Conservation (phyloP, 2,888 invertebrate species). For the Archaeoteleia sp. region DNA sequence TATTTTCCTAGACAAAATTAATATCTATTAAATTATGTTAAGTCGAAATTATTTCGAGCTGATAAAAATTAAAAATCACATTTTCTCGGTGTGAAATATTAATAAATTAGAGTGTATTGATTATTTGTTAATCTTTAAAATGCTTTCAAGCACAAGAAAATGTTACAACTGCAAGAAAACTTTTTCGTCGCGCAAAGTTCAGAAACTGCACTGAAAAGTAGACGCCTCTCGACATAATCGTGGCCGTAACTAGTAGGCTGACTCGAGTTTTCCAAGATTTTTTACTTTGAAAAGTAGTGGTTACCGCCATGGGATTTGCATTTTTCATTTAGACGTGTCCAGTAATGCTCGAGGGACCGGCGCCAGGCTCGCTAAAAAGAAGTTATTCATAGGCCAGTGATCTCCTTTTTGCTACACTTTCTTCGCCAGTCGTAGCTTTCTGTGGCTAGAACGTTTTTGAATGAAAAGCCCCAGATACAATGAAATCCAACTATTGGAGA, state of each 20-base stretch:
- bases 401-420: conserved; percentile 28
- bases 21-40: too few species aligned
- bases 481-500: conserved; percentile 8
- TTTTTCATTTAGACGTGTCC: conserved; percentile 51
- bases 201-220: conserved; percentile 38
- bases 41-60: too few species aligned
- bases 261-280: conserved; percentile 37
- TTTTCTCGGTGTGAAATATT: too few species aligned
- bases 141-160: too few species aligned
- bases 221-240: conserved; percentile 46
- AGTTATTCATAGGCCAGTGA: conserved; percentile 47
- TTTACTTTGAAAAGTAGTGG: conserved; percentile 31
- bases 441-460: conserved; percentile 27
- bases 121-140: too few species aligned
- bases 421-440: conserved; percentile 4
- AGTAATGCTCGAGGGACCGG: conserved; percentile 51
- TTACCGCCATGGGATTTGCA: conserved; percentile 41
- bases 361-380: conserved; percentile 44
- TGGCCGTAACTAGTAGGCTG: conserved; percentile 26
- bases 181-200: conserved; percentile 19
- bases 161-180: too few species aligned
- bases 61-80: too few species aligned
- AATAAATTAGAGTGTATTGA: too few species aligned
- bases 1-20: too few species aligned
- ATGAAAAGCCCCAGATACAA: conserved; percentile 38